Evolutionary conservation across 2,888 invertebrate genomes (phyloP).

Genomic region (Dysmachus trigonus): DNA sequence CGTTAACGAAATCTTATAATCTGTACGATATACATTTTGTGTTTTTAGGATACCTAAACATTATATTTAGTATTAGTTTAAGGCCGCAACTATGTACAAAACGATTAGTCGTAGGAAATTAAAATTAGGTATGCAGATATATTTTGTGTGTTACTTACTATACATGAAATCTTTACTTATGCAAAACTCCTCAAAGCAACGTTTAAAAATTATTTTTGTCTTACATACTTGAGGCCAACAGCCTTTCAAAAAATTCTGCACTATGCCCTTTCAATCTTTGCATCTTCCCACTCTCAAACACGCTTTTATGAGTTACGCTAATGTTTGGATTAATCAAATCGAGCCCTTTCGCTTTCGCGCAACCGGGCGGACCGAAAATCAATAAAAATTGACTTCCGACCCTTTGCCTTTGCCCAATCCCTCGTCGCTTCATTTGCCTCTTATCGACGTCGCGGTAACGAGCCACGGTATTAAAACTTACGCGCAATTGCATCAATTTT

Average conservation of each 20-base stretch:
- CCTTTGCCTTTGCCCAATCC: background rate
- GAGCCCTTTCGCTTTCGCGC: background rate
- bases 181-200: too few relatives aligned
- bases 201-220: too few relatives aligned
- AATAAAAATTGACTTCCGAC: constrained; percentile 30
- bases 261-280: background rate
- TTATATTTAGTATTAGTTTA: too few relatives aligned
- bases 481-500: constrained; percentile 30
- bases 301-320: background rate
- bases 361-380: background rate
- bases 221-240: background rate
- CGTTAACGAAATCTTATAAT: too few relatives aligned
- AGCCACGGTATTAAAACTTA: constrained; percentile 9
- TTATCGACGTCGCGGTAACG: background rate
- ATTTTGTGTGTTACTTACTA: too few relatives aligned
- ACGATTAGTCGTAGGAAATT: too few relatives aligned
- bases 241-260: background rate
- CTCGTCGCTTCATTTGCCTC: background rate
- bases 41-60: too few relatives aligned
- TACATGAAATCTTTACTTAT: too few relatives aligned
- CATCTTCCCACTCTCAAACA: background rate
- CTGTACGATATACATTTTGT: too few relatives aligned
- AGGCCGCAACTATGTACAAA: too few relatives aligned
- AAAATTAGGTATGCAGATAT: too few relatives aligned
- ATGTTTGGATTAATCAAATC: background rate